Evolutionary conservation across 1,140 invertebrate species (phyloP), one percentile per base, ranked within the genome.

Genomic region (Schlechtendalia chinensis): DNA sequence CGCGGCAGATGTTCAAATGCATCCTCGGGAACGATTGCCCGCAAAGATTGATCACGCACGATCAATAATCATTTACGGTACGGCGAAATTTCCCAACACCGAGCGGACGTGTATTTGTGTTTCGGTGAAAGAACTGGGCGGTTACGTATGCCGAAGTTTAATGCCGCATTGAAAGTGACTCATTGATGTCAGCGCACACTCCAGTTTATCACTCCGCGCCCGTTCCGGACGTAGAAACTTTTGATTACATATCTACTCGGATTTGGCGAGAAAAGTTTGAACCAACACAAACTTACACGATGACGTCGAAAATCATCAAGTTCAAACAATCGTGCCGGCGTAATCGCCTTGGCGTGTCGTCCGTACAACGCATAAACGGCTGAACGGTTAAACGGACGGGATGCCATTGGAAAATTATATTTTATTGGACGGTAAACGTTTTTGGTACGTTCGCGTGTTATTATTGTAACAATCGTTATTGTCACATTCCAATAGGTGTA

Each of bases 261-360:
- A 29, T 54, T 39, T 39, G 47, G 10, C n/a, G n/a, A 50, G 39
- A 24, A 69, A 69, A 69, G 65, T 71, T 71, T 72, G 10, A 19
- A 32, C 50, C 3, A 19, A 32, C 50, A 29, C 24, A 29, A 32
- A 72, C 27, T 29, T n/a, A 53, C 47, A 14, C 0, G 17, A 17
- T 8, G 47, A 72, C 17, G 47, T 54, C 17, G 50, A 29, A 19
- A 72, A 54, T 71, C 69, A 14, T 17, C 5, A 14, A 32, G 50
- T 54, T 72, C 17, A 14, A 39, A 54, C 27, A 39, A 54, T 72
- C 27, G 1, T 14, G 3, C n/a, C 1, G 10, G 6, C 14, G 17
- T 72, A 53, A 72, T 53, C n/a, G 17, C 14, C 14, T n/a, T n/a
- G 2, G 2, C 1, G 5, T 4, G n/a, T 17, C 69, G 5, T 54